Evolutionary conservation across 2,797 vertebrate species (phyloP), one percentile per base, ranked within the genome.

Genomic region (Cossypha polioptera): DNA sequence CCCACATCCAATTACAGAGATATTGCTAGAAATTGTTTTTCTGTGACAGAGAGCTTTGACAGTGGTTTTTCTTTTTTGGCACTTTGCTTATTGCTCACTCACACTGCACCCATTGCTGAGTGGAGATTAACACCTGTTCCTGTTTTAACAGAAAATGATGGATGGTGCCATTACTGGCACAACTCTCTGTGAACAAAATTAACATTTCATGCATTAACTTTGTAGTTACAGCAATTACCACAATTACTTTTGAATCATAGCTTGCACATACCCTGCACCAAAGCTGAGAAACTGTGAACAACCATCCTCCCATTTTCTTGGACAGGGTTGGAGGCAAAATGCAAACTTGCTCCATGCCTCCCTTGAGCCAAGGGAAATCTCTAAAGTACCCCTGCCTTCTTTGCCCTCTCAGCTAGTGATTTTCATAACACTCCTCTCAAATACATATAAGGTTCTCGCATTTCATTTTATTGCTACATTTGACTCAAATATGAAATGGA

Each of bases 81-180:
- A 76, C 55, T 81, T 93, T 81, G 36, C 69, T 85, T 88, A 88
- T 71, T 83, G 59, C 83, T 84, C 77, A 8, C 40, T 92, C 5
- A 4, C 58, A 18, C 35, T 81, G 71, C 71, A 68, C 36, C 71
- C 58, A 71, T 76, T 62, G 38, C 69, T 85, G 77, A 75, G 63
- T 85, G 73, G 80, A 94, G 84, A 96, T 95, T 94, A 96, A 92
- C 92, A 96, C 94, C 92, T 97, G 95, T 90, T 96, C 73, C 77
- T 87, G 66, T 68, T 96, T 91, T 74, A 86, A 92, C 66, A 92
- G 86, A 88, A 94, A 92, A 95, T 95, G 94, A 96, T 96, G 90
- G 95, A 97, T 96, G 68, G 45, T 94, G 82, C 77, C 94, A 92
- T 96, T 96, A 96, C 65, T 87, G 85, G 68, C 83, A 79, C 40